Base-by-base conservation (phyloP, 2,888 invertebrate genomes). In the Ectemnius cavifrons region DNA sequence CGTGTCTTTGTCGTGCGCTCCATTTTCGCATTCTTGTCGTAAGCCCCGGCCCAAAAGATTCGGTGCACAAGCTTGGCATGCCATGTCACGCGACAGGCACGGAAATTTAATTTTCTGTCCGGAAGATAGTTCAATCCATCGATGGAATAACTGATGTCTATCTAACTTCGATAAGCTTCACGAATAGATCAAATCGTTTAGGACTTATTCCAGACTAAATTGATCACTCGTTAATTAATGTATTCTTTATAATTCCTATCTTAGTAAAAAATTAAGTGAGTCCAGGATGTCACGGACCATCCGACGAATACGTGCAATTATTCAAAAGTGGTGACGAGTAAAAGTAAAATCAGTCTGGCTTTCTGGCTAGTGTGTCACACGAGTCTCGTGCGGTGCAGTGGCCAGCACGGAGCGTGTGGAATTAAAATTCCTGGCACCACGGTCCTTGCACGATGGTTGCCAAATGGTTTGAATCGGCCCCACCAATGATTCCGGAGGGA, bases 381-480 rank as follows among this genome's bases (percentile, higher is more conserved):
- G 57, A 52, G 67, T 57, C n/a, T 49, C 58, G 77, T 56, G 49
- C 59, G 11, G 20, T 62, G 73, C 60, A n/a, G 11, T 23, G 60
- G 45, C 49, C 23, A 16, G 13, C 13, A 52, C 70, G 74, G 71
- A 72, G 79, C 77, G 71, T 66, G 74, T 66, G 69, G 63, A 86
- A 90, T 91, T 90, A 85, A 90, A 88, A 91, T 91, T 91, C 91
- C 63, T 65, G 81, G 83, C 89, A 79, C 71, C 62, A 66, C 84
- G 73, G 73, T 60, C 78, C 80, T 78, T 82, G 80, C 83, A 80
- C 80, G 81, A 83, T 73, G 87, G 86, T 88, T 90, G 91, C 90
- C 91, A 91, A 91, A 90, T 90, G 86, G 90, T 87, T 89, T 88
- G 89, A 73, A 67, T 71, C 58, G 70, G 71, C 89, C 90, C 91